Base-by-base conservation (phyloP, 2,113 vertebrate species). In the Coreoperca whiteheadi region DNA sequence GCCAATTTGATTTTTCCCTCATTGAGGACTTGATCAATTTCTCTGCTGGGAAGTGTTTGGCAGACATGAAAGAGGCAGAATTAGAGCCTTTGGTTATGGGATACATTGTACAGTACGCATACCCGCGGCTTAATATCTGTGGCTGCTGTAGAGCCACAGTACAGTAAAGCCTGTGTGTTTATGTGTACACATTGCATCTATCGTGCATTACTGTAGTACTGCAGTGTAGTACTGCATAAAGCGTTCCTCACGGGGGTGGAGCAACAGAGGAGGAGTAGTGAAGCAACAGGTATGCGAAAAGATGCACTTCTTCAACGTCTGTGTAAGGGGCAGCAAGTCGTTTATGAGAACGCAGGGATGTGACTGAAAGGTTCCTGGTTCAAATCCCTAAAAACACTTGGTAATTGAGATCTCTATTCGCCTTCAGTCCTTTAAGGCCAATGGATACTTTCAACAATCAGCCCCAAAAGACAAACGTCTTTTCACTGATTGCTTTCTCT, bases 21-120 rank as follows among this genome's bases (percentile, higher is more conserved):
- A 86, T 83, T 93, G 90, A 93, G 88, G 87, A 91, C 90, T 92
- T 94, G 91, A 95, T 94, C 89, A 94, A 92, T 93, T 87, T 79
- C 88, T 92, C 87, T 76, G 78, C 64, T 65, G 89, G 85, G 85
- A 85, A 69, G 78, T 77, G 88, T 86, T 90, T 74, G 85, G 87
- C 88, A 81, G 66, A 89, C 88, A 83, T 88, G 82, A 91, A 88
- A 87, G 43, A 81, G 73, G 86, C 74, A 61, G 61, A 90, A 77
- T 91, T 83, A 80, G 69, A 79, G 81, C 64, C 71, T 87, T 76
- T 80, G 71, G 80, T 83, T 79, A 48, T 61, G 75, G 81, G 74
- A 84, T 84, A 85, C 67, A 57, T 72, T 76, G 56, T 81, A 77
- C 81, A 57, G 64, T 61, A 56, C 23, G 64, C 63, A 64, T n/a